A percentile compares a stretch with the other conserved stretches of the same genome.
Evolutionary conservation across 2,797 vertebrate species (phyloP).

Genomic region (Simalia tracyae): DNA sequence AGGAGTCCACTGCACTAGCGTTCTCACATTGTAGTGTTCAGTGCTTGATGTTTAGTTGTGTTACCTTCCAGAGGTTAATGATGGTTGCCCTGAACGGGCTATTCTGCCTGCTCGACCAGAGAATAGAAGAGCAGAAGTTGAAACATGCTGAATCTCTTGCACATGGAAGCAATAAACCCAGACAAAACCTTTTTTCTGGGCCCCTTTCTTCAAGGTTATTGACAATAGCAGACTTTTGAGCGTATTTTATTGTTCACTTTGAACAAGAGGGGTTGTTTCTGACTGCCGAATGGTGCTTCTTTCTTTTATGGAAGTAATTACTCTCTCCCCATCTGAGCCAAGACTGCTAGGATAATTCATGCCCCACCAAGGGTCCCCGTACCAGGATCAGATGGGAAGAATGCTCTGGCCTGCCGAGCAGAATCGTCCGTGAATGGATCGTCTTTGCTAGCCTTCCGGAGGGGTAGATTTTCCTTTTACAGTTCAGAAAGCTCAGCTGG

Average conservation of each 20-base stretch:
- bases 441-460: neutral
- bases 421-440: no score
- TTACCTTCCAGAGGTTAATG: slow-evolving; percentile 74
- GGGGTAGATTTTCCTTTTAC: neutral
- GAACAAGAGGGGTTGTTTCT: slow-evolving; percentile 47
- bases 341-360: neutral
- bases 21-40: neutral
- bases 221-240: slow-evolving; percentile 52
- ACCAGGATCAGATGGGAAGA: neutral
- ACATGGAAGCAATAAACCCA: slow-evolving; percentile 48
- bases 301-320: slow-evolving; percentile 6
- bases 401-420: no score
- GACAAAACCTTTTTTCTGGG: slow-evolving; percentile 54
- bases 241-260: slow-evolving; percentile 60
- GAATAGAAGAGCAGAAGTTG: slow-evolving; percentile 32
- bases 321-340: neutral
- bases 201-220: slow-evolving; percentile 55
- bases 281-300: slow-evolving; percentile 34
- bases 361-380: neutral
- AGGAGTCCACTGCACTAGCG: neutral
- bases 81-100: slow-evolving; percentile 38
- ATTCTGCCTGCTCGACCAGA: slow-evolving; percentile 39
- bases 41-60: slow-evolving; percentile 43
- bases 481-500: neutral
- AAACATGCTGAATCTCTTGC: slow-evolving; percentile 45